A percentile compares a stretch with the other conserved stretches of the same genome.
Conservation (phyloP, 2,113 vertebrate genomes). For the Etia nguti region DNA sequence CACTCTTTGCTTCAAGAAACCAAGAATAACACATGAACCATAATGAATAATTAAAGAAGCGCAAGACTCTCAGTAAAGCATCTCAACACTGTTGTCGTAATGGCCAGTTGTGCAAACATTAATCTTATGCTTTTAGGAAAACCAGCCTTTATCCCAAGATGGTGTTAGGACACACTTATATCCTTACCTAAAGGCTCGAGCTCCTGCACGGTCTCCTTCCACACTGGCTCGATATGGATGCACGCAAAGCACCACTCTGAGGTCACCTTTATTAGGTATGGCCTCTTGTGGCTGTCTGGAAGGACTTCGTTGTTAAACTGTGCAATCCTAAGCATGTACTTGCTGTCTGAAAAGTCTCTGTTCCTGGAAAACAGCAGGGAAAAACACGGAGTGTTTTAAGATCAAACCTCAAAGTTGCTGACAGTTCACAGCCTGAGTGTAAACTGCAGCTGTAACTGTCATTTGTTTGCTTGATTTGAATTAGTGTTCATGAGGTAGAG, state of each 20-base stretch:
- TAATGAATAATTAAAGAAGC: slow-evolving; percentile 5
- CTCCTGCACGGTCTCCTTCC: slow-evolving; percentile 88
- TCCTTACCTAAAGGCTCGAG: slow-evolving; percentile 82
- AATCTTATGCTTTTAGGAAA: neutral
- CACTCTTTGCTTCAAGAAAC: neutral
- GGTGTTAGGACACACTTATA: neutral
- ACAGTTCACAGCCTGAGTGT: neutral
- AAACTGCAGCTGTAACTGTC: neutral
- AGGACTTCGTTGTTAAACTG: slow-evolving; percentile 87
- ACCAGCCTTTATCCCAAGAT: neutral
- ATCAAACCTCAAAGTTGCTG: neutral
- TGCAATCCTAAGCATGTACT: slow-evolving; percentile 84
- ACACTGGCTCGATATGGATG: slow-evolving; percentile 90
- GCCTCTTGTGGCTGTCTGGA: slow-evolving; percentile 87
- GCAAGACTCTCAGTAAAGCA: neutral
- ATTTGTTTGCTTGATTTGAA: neutral
- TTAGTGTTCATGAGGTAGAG: neutral
- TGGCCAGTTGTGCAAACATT: neutral
- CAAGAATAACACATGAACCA: neutral
- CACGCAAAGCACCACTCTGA: slow-evolving; percentile 96
- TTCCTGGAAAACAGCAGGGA: slow-evolving; percentile 63
- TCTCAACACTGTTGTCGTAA: neutral
- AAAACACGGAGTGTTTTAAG: neutral
- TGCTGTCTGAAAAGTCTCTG: slow-evolving; percentile 84
- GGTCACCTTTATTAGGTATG: slow-evolving; percentile 94